These are phyloP conservation scores for Pachymerium ferrugineum DNA, from an alignment of 2,888 invertebrate genomes.

Conservation along the genomic window DNA sequence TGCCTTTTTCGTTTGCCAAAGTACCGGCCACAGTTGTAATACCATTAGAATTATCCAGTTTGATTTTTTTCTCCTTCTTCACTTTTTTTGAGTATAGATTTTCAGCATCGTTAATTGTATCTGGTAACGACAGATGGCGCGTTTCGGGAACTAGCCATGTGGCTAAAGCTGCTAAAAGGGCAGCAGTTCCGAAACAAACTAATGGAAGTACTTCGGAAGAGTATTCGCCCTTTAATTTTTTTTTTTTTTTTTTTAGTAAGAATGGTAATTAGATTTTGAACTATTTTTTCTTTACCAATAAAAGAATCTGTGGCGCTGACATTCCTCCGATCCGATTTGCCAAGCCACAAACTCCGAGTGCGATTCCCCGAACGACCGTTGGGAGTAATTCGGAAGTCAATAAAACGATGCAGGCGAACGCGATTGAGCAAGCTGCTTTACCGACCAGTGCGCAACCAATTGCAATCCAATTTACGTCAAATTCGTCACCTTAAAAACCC, in stretches of 20 bases:
- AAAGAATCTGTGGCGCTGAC: slow-evolving; percentile 30
- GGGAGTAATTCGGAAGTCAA: slow-evolving; percentile 29
- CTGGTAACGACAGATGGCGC: background rate
- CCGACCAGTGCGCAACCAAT: slow-evolving; percentile 25
- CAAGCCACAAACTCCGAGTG: slow-evolving; percentile 2
- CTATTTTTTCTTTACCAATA: slow-evolving; percentile 13
- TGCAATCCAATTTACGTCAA: background rate
- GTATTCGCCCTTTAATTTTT: background rate
- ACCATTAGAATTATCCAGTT: background rate
- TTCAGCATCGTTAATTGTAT: background rate
- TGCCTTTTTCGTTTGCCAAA: slow-evolving; percentile 4
- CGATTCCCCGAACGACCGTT: slow-evolving; percentile 23
- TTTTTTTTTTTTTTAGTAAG: no score
- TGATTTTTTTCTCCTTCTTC: background rate
- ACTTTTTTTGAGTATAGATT: background rate
- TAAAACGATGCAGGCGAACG: slow-evolving; percentile 16
- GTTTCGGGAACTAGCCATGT: background rate
- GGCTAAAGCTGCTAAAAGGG: background rate
- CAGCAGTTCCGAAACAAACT: background rate
- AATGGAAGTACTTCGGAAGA: background rate
- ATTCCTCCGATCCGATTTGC: slow-evolving; percentile 18
- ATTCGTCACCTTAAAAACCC: background rate
- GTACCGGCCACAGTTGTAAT: background rate
- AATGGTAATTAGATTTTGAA: background rate
- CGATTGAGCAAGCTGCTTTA: slow-evolving; percentile 25